Conservation (phyloP, 1,140 invertebrate species). For the Bicyclus anynana region DNA sequence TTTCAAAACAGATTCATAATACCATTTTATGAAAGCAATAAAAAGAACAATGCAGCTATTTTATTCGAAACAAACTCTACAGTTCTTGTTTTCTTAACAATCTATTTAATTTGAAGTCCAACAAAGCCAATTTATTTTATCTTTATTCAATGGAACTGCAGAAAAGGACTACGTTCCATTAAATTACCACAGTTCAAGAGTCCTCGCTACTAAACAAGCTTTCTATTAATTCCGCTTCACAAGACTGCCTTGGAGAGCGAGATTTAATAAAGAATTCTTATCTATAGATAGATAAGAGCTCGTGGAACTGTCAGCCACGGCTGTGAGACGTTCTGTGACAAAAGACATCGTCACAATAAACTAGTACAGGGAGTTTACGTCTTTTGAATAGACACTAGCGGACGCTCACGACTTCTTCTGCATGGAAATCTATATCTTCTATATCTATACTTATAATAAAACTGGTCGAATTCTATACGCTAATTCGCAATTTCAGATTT, state of each 20-base stretch:
- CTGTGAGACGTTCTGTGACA: not conserved
- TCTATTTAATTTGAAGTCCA: not conserved
- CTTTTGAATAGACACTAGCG: not conserved
- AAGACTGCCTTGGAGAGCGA: not conserved
- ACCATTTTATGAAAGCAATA: not conserved
- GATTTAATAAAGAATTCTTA: slow-evolving; percentile 4
- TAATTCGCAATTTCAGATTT: too few relatives aligned
- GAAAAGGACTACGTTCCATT: slow-evolving; percentile 6
- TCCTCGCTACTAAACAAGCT: slow-evolving; percentile 1
- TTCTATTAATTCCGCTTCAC: slow-evolving; percentile 7
- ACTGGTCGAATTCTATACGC: too few relatives aligned
- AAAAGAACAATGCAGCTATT: not conserved
- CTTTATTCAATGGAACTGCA: not conserved
- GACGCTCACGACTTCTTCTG: too few relatives aligned
- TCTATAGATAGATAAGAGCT: not conserved
- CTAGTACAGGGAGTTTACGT: not conserved
- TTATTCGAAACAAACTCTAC: not conserved
- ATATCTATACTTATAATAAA: too few relatives aligned
- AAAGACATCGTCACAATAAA: not conserved
- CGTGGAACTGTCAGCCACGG: not conserved
- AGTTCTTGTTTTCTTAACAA: not conserved
- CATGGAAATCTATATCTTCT: too few relatives aligned
- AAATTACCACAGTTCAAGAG: slow-evolving; percentile 5
- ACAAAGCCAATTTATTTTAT: slow-evolving; percentile 4
- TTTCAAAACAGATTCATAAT: too few relatives aligned